phyloP scores from a whole-genome alignment of 2,888 invertebrate genomes.

The Aphidoletes aphidimyza region DNA sequence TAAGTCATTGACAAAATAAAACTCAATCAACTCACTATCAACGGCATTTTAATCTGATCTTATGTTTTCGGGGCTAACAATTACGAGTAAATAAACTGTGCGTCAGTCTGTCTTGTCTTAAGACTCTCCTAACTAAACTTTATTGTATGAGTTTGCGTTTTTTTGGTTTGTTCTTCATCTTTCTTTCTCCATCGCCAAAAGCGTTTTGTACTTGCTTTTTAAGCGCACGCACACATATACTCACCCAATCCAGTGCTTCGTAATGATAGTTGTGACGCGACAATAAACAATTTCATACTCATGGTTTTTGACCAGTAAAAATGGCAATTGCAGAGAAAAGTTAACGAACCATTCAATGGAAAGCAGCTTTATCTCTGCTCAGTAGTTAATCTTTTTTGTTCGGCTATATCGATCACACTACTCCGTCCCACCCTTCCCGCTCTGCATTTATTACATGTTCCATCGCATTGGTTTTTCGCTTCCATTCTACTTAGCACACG shows the following conservation, averaged over 20 bases:
- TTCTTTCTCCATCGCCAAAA: too few species aligned
- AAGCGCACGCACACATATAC: neutral
- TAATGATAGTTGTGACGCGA: neutral
- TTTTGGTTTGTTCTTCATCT: too few species aligned
- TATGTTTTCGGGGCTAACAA: neutral
- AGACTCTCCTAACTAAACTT: too few species aligned
- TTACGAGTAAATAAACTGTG: neutral
- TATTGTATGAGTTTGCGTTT: too few species aligned
- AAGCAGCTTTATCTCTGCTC: neutral
- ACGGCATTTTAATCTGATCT: neutral
- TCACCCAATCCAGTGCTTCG: neutral
- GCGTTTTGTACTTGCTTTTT: too few species aligned
- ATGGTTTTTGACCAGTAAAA: neutral
- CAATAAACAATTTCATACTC: neutral
- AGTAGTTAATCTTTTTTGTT: neutral
- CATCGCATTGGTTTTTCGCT: neutral
- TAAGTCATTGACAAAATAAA: conserved; percentile 42
- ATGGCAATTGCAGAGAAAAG: conserved; percentile 44
- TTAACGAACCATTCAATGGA: conserved; percentile 54
- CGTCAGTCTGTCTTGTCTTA: conserved; percentile 16
- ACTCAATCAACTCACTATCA: conserved; percentile 19
- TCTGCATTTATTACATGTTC: neutral
- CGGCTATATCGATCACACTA: too few species aligned
- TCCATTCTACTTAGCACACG: conserved; percentile 8
- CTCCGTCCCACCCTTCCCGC: too few species aligned